These are phyloP conservation scores for Andrena chrysosceles DNA, from an alignment of 2,888 invertebrate species.

Conservation along the genomic window DNA sequence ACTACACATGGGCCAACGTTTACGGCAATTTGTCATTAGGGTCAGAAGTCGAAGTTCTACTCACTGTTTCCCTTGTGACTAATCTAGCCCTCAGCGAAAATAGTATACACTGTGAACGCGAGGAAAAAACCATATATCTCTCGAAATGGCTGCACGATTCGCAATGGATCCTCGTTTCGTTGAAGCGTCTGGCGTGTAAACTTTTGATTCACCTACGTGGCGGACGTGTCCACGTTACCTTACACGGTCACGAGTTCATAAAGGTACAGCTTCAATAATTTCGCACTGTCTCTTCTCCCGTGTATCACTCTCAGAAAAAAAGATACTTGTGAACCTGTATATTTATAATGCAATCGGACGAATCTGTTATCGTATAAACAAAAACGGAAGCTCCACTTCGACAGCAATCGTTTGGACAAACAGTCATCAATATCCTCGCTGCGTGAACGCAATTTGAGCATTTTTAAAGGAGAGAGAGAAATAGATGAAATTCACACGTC, in stretches of 20 bases:
- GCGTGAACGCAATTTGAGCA: slow-evolving; percentile 5
- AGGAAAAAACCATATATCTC: slow-evolving; percentile 1
- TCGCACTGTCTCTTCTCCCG: neutral
- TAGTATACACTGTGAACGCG: neutral
- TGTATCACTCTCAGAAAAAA: neutral
- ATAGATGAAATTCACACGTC: too few species aligned
- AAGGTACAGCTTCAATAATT: slow-evolving; percentile 28
- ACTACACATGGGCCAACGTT: neutral
- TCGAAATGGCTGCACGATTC: slow-evolving; percentile 17
- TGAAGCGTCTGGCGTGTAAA: slow-evolving; percentile 13
- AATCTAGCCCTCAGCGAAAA: slow-evolving; percentile 24
- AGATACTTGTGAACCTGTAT: neutral
- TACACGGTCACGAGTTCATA: slow-evolving; percentile 26
- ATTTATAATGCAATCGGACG: neutral
- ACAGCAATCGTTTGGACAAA: neutral
- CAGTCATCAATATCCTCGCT: neutral
- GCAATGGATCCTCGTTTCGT: slow-evolving; percentile 39
- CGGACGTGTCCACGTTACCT: slow-evolving; percentile 35
- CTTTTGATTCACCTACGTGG: slow-evolving; percentile 6
- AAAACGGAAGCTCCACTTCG: neutral
- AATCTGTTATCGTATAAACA: neutral
- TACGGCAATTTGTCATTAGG: slow-evolving; percentile 15
- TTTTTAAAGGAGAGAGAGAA: too few species aligned
- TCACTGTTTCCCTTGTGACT: neutral
- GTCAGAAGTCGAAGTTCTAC: neutral